A percentile compares a stretch with the other conserved stretches of the same genome.
Conservation (phyloP, 2,888 invertebrate genomes). For the Drosophila barbarae region DNA sequence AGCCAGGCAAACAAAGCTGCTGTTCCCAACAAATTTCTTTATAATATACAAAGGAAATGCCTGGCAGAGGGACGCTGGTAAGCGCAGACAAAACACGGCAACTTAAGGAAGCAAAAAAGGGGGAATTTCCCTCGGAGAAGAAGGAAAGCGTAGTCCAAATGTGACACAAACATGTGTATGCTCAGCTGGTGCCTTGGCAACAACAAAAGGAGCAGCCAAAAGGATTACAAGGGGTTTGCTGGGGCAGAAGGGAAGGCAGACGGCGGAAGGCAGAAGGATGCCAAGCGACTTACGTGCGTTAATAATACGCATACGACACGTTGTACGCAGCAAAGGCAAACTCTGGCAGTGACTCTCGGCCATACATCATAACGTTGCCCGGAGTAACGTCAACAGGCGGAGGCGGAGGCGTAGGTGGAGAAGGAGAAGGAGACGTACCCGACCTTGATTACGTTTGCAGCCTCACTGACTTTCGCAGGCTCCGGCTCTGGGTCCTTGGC, state of each 20-base stretch:
- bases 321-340: constrained; percentile 48
- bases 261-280: constrained; percentile 45
- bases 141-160: constrained; percentile 49
- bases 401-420: not conserved
- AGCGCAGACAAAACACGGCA: constrained; percentile 31
- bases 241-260: constrained; percentile 1
- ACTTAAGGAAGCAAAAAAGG: constrained; percentile 1
- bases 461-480: constrained; percentile 55
- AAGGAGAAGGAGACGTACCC: constrained; percentile 19
- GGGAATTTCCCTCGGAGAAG: constrained; percentile 5
- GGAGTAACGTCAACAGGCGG: constrained; percentile 58
- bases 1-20: constrained; percentile 26
- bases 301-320: constrained; percentile 66
- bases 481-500: constrained; percentile 25
- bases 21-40: constrained; percentile 65
- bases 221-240: constrained; percentile 48
- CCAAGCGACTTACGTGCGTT: constrained; percentile 63
- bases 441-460: constrained; percentile 71
- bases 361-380: constrained; percentile 62
- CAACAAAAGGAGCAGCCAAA: constrained; percentile 57
- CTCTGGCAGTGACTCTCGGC: constrained; percentile 26
- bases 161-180: constrained; percentile 71
- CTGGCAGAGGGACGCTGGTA: constrained; percentile 49
- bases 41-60: constrained; percentile 72
- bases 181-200: constrained; percentile 59